These are phyloP conservation scores for Megaleporinus macrocephalus DNA, from an alignment of 2,113 vertebrate genomes.

Conservation along the genomic window DNA sequence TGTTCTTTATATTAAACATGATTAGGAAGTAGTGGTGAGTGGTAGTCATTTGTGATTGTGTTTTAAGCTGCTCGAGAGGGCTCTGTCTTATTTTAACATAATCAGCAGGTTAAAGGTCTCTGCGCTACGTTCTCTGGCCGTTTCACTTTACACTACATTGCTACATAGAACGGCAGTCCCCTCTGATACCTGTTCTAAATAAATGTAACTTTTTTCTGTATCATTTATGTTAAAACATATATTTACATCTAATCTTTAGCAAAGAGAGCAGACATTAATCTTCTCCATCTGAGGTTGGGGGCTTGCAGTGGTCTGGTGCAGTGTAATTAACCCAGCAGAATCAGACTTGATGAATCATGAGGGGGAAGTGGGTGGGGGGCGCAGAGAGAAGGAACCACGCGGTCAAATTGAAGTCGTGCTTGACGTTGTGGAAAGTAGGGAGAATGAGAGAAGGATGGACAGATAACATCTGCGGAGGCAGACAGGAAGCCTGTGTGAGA, in stretches of 20 bases:
- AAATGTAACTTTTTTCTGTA: background rate
- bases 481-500: constrained; percentile 46
- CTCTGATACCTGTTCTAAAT: background rate
- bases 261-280: constrained; percentile 67
- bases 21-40: constrained; percentile 2
- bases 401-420: background rate
- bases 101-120: background rate
- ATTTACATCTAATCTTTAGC: constrained; percentile 49
- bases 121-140: background rate
- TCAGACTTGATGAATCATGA: constrained; percentile 68
- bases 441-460: constrained; percentile 20
- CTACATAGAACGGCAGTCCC: background rate
- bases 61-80: constrained; percentile 13
- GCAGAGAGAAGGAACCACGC: constrained; percentile 52
- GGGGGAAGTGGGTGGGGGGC: constrained; percentile 52
- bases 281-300: constrained; percentile 72
- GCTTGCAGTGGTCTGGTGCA: constrained; percentile 63
- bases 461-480: constrained; percentile 45
- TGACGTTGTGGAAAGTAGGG: constrained; percentile 19
- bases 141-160: background rate
- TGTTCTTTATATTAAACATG: constrained; percentile 49
- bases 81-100: constrained; percentile 27
- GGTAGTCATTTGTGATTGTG: background rate
- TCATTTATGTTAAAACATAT: background rate
- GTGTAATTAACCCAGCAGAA: constrained; percentile 74